Conservation (phyloP, 64 coral and sea anemone species). For the Trachythela sp. region DNA sequence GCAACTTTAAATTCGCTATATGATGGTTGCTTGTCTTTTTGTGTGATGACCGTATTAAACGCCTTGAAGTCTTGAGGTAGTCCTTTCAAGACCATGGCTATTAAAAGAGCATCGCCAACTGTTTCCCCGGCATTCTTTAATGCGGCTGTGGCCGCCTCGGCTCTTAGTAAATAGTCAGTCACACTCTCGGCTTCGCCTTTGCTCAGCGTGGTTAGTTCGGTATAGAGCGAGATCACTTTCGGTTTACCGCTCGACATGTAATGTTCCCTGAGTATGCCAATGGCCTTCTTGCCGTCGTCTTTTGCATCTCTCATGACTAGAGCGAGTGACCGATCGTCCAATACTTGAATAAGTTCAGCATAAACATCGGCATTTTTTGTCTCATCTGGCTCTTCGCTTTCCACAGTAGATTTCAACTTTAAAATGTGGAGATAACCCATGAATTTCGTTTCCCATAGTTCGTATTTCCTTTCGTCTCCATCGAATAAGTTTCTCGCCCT, state of each 20-base stretch:
- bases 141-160: not conserved
- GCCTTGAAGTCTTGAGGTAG: no score
- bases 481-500: not conserved
- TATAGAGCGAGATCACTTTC: not conserved
- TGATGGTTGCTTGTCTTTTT: no score
- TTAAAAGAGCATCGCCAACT: no score
- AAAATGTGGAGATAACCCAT: not conserved
- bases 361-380: not conserved
- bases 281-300: not conserved
- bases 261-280: not conserved
- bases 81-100: no score
- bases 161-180: not conserved
- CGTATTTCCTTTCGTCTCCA: slow-evolving; percentile 1
- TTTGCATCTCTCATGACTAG: not conserved
- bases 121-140: not conserved
- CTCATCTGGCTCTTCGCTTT: not conserved
- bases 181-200: no score
- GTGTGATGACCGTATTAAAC: no score
- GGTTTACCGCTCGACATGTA: no score
- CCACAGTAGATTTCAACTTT: not conserved
- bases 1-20: no score
- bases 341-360: not conserved
- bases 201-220: not conserved
- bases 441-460: not conserved
- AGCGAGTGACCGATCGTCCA: not conserved